Evolutionary conservation across 2,113 vertebrate species (phyloP), one percentile per base, ranked within the genome.

Genomic region (Pseudopodoces humilis): DNA sequence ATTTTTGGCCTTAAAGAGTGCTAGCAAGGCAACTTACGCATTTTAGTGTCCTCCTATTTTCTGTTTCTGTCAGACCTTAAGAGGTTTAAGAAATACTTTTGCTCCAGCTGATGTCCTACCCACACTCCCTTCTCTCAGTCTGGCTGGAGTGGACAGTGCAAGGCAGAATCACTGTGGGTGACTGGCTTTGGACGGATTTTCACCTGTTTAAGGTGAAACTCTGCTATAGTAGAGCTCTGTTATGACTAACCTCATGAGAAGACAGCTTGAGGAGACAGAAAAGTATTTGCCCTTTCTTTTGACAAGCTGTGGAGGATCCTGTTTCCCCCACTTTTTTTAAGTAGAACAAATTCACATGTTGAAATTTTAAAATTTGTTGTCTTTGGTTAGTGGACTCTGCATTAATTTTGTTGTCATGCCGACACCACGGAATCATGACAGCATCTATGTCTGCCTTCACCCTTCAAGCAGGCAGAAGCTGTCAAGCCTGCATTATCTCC

Each of bases 381-480:
- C 39, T 55, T 68, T 58, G 43, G 27, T 78, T 58, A 69, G 43
- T 69, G 63, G 62, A 76, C 68, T 72, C 37, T 77, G 64, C 79
- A 74, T 37, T 80, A 50, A 71, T 92, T 86, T 75, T 88, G 41
- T 89, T 88, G 80, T 70, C 43, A 25, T 37, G 53, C 69, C n/a
- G 47, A 71, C 65, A 35, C 24, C 41, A 17, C 0, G 1, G n/a
- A 52, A 55, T 77, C 13, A 5, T 33, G 65, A 23, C 62, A 68
- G 23, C 24, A 7, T 75, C 4, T 5, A 0, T 15, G 35, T 44
- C 72, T 83, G 72, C 69, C 39, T 44, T 83, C 27, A 39, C 60
- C 52, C 33, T 59, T 28, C 28, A 71, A 55, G 68, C 55, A 67
- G 43, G 52, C 52, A 78, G 69, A 71, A 90, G 13, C 44, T 77